Percentiles rank a stretch among this genome's conserved stretches.
phyloP scores from a whole-genome alignment of 2,888 invertebrate genomes.

The Dolomedes plantarius region DNA sequence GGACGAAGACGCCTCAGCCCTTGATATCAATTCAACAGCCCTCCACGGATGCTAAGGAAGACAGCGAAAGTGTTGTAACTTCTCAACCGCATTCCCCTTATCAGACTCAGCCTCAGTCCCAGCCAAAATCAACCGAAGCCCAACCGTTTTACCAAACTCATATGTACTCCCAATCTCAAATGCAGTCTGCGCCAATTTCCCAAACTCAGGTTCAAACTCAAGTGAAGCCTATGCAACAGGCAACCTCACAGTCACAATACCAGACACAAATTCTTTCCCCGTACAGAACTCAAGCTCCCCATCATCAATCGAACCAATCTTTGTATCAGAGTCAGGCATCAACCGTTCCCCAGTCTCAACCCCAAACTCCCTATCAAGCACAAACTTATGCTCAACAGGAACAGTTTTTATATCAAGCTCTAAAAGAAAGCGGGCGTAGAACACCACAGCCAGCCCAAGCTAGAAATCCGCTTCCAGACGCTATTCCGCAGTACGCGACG shows the following conservation, averaged over 20 bases:
- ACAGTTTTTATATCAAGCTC: constrained; percentile 20
- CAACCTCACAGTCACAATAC: background rate
- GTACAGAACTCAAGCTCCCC: background rate
- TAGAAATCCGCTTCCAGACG: constrained; percentile 50
- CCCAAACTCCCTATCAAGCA: constrained; percentile 13
- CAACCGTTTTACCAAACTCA: constrained; percentile 28
- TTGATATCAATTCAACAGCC: background rate
- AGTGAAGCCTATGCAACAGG: background rate
- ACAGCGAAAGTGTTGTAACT: no score
- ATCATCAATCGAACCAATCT: background rate
- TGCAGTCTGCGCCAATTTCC: background rate
- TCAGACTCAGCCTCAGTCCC: background rate
- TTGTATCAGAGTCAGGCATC: constrained; percentile 12
- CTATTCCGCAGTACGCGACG: constrained; percentile 37
- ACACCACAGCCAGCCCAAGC: constrained; percentile 16
- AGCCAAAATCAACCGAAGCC: constrained; percentile 25
- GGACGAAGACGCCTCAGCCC: constrained; percentile 10
- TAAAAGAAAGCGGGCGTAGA: background rate
- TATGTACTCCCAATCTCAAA: constrained; percentile 2
- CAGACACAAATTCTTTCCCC: constrained; percentile 18
- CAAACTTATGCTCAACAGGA: constrained; percentile 30
- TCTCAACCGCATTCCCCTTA: background rate
- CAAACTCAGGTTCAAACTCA: background rate
- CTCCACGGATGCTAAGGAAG: background rate
- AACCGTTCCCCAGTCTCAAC: background rate